A percentile compares a stretch with the other conserved stretches of the same genome.
These are phyloP conservation scores for Teleopsis dalmanni DNA, from an alignment of 1,140 invertebrate species.

Conservation along the genomic window DNA sequence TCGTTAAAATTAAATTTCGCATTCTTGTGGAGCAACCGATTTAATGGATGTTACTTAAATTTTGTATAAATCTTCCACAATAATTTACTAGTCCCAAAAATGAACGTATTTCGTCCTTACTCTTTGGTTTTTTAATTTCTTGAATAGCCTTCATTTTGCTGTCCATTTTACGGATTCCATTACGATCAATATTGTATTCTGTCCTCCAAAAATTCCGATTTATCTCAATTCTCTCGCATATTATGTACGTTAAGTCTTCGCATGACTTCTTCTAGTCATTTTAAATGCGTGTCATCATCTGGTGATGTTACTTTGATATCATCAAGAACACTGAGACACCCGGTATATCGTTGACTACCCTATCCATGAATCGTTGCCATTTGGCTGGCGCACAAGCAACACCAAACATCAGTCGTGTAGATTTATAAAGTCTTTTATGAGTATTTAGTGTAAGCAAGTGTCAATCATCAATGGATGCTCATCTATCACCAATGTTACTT, in stretches of 20 bases:
- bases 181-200: background rate
- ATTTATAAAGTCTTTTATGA: slow-evolving; percentile 16
- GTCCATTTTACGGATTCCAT: background rate
- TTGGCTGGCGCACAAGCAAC: slow-evolving; percentile 21
- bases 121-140: background rate
- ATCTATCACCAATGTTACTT: slow-evolving; percentile 2
- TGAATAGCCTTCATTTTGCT: slow-evolving; percentile 2
- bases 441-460: slow-evolving; percentile 20
- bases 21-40: slow-evolving; percentile 6
- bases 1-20: slow-evolving; percentile 3
- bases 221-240: slow-evolving; percentile 7
- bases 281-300: slow-evolving; percentile 20
- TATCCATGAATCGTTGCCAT: slow-evolving; percentile 28
- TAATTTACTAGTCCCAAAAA: slow-evolving; percentile 11
- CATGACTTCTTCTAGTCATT: slow-evolving; percentile 14
- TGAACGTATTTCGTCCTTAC: slow-evolving; percentile 1
- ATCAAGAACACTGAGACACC: slow-evolving; percentile 21
- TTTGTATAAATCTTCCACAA: slow-evolving; percentile 16
- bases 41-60: slow-evolving; percentile 14
- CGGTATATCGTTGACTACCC: slow-evolving; percentile 16
- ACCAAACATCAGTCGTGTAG: slow-evolving; percentile 17
- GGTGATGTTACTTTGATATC: slow-evolving; percentile 20
- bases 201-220: background rate
- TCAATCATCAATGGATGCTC: slow-evolving; percentile 21
- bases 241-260: background rate